Percentiles rank a stretch among this genome's conserved stretches.
Evolutionary conservation across 2,797 vertebrate species (phyloP).

Genomic region (Cichlasoma orientale): DNA sequence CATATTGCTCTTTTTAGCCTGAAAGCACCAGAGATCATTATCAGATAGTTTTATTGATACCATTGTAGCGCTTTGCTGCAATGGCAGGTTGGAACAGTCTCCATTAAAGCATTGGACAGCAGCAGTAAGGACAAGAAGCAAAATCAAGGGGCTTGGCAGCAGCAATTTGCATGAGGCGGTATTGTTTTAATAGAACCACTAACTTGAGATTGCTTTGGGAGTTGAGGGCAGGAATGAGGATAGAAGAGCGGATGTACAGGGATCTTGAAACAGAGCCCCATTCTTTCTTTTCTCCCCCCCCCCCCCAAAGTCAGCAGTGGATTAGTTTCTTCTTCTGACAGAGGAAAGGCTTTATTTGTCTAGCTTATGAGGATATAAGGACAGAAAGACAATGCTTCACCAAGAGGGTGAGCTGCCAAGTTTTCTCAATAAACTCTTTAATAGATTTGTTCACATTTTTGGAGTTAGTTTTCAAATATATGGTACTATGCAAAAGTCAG

Average conservation of each 20-base stretch:
- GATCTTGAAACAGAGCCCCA: conserved; percentile 47
- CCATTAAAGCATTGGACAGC: conserved; percentile 55
- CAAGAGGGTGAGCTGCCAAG: conserved; percentile 14
- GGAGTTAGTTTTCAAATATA: background rate
- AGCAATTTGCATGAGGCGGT: conserved; percentile 77
- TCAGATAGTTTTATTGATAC: conserved; percentile 69
- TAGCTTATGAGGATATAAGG: conserved; percentile 39
- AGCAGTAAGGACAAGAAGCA: conserved; percentile 51
- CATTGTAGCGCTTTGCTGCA: conserved; percentile 59
- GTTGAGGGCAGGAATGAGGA: conserved; percentile 70
- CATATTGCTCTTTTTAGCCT: conserved; percentile 45
- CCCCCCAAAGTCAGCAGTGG: conserved; percentile 35
- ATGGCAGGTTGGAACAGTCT: conserved; percentile 44
- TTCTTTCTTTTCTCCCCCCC: conserved; percentile 11
- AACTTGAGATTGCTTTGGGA: conserved; percentile 76
- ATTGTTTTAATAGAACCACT: conserved; percentile 76
- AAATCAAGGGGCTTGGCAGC: conserved; percentile 69
- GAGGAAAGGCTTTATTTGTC: conserved; percentile 57
- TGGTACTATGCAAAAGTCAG: background rate
- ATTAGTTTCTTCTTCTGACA: conserved; percentile 55
- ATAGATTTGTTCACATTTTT: conserved; percentile 16
- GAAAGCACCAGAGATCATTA: conserved; percentile 48
- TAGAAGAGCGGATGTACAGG: conserved; percentile 50
- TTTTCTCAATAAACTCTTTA: conserved; percentile 10
- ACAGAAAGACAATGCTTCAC: conserved; percentile 36